Conservation (phyloP, 2,113 vertebrate species). For the Macroglossus sobrinus region DNA sequence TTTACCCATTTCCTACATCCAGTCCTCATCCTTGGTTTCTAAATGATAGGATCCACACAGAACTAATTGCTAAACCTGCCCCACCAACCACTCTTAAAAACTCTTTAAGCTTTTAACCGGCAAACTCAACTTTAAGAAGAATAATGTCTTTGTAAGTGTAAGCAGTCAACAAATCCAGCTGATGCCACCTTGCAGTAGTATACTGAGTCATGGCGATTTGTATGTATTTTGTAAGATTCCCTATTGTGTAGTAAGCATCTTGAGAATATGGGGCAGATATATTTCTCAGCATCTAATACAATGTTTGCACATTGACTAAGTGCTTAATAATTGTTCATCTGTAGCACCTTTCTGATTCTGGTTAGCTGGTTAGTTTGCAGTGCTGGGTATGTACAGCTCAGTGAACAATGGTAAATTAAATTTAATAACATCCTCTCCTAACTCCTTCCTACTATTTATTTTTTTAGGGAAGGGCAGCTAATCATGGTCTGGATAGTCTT, state of each 20-base stretch:
- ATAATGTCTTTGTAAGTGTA: slow-evolving; percentile 16
- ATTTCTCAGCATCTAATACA: neutral
- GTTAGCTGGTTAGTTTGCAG: neutral
- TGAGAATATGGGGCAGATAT: neutral
- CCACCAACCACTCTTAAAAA: neutral
- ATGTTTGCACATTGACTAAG: neutral
- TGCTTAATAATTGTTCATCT: neutral
- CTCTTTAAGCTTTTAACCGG: neutral
- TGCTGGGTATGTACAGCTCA: neutral
- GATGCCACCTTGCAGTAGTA: neutral
- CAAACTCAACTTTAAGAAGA: neutral
- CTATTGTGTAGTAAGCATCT: neutral
- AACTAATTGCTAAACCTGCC: neutral
- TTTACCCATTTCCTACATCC: neutral
- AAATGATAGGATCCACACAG: slow-evolving; percentile 36
- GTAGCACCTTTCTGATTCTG: neutral
- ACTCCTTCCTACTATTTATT: neutral
- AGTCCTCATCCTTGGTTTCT: slow-evolving; percentile 22
- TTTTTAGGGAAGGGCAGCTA: neutral
- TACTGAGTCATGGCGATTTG: neutral
- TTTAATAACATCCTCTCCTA: neutral
- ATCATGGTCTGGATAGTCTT: neutral
- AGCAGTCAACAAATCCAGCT: neutral
- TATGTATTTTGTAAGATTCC: neutral
- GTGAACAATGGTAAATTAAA: neutral